These are phyloP conservation scores for Ommatoiulus sabulosus DNA, from an alignment of 2,888 invertebrate species.

Conservation along the genomic window DNA sequence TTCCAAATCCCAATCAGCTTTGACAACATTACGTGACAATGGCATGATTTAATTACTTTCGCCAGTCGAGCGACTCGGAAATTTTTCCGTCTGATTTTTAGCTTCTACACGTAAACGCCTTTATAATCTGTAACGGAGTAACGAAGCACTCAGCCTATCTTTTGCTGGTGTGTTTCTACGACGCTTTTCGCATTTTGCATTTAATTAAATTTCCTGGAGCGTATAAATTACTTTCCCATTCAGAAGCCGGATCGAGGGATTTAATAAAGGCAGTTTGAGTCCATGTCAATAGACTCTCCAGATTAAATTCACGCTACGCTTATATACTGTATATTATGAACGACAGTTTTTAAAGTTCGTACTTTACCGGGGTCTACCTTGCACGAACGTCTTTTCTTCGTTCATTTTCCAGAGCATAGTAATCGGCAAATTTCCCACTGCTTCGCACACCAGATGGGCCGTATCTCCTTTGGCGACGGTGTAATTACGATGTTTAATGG, in stretches of 20 bases:
- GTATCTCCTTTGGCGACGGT: conserved; percentile 54
- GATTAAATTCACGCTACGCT: background rate
- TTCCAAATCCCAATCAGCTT: background rate
- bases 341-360: conserved; percentile 55
- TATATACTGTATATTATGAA: background rate
- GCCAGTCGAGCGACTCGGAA: background rate
- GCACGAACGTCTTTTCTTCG: conserved; percentile 51
- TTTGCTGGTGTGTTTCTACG: background rate
- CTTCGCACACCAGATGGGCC: conserved; percentile 56
- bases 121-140: background rate
- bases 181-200: background rate
- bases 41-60: conserved; percentile 19
- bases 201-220: conserved; percentile 43
- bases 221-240: conserved; percentile 37
- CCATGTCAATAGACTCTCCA: background rate
- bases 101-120: background rate
- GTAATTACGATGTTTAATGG: conserved; percentile 56
- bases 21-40: conserved; percentile 2
- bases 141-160: background rate
- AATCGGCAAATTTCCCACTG: conserved; percentile 55
- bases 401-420: conserved; percentile 55
- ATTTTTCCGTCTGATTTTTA: conserved; percentile 32
- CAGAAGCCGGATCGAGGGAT: conserved; percentile 36
- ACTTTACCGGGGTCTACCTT: conserved; percentile 57
- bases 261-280: background rate